Conservation (phyloP, 1,140 invertebrate genomes). For the Hypothenemus hampei region DNA sequence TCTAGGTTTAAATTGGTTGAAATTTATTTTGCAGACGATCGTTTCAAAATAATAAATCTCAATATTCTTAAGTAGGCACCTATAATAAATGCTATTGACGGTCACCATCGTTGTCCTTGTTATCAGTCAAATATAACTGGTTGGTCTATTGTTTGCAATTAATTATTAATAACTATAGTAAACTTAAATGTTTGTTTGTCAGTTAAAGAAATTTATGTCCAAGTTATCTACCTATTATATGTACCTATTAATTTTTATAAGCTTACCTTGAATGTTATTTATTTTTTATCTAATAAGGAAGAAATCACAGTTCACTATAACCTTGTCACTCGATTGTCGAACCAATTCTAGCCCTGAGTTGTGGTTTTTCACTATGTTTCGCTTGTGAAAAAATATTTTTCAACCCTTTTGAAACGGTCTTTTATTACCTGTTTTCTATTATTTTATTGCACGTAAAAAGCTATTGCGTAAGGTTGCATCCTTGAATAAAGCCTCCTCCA, state of each 20-base stretch:
- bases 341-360: constrained; percentile 35
- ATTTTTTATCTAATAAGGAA: background rate
- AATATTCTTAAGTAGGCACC: no score
- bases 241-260: background rate
- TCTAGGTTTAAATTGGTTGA: no score
- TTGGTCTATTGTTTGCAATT: no score
- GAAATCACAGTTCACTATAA: constrained; percentile 11
- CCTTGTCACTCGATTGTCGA: constrained; percentile 29
- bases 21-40: no score
- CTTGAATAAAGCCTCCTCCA: background rate
- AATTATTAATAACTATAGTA: no score
- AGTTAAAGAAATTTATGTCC: no score
- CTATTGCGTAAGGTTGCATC: constrained; percentile 20
- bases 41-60: no score
- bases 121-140: no score
- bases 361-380: constrained; percentile 35
- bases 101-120: no score
- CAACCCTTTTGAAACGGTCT: constrained; percentile 29
- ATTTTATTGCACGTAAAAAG: constrained; percentile 37
- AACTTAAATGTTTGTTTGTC: no score
- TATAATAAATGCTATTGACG: no score
- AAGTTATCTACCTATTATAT: no score
- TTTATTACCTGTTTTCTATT: constrained; percentile 25
- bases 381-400: constrained; percentile 9
- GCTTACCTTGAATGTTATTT: background rate